Evolutionary conservation across 2,113 vertebrate species (phyloP), one percentile per base, ranked within the genome.

Genomic region (Strigops habroptila): DNA sequence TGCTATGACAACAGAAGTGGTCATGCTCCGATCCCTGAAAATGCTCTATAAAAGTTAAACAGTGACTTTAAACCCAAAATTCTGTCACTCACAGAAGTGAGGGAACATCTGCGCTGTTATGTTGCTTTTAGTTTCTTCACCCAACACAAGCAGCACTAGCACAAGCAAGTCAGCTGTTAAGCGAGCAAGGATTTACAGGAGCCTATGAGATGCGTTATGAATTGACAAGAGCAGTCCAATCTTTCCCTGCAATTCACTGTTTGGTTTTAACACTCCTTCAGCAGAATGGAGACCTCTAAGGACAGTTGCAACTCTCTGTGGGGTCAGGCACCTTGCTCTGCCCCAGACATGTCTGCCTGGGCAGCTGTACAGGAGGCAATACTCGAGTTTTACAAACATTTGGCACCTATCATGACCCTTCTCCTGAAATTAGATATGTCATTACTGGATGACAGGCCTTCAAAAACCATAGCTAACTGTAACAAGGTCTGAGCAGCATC

Each of bases 351-450:
- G 0, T 12, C 69, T 75, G 39, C 64, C 17, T 37, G 43, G 55
- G n/a, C 30, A 67, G 49, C 53, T 0, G 5, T 7, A 18, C 0
- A 0, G 4, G 16, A 18, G 5, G 10, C 0, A 1, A 71, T 12
- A 82, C 39, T 10, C 0, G 0, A 78, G 15, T 43, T 83, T 25
- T 78, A 48, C 52, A 84, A 84, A 68, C 12, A 75, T 25, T 44
- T 57, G 43, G 31, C 55, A 76, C 23, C 28, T 59, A 13, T 12
- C 71, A 14, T 7, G 31, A 80, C 41, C 44, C 28, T 91, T 27
- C 51, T 48, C 52, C 25, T 59, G 65, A 55, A 64, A 75, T 25
- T 2, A 49, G 51, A 31, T 31, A 24, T 4, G 17, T 8, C 17
- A 33, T 24, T 33, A 18, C 16, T 51, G 90, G n/a, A 51, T 63